These are phyloP conservation scores for Eupsittula cactorum DNA, from an alignment of 2,113 vertebrate species.

Conservation along the genomic window DNA sequence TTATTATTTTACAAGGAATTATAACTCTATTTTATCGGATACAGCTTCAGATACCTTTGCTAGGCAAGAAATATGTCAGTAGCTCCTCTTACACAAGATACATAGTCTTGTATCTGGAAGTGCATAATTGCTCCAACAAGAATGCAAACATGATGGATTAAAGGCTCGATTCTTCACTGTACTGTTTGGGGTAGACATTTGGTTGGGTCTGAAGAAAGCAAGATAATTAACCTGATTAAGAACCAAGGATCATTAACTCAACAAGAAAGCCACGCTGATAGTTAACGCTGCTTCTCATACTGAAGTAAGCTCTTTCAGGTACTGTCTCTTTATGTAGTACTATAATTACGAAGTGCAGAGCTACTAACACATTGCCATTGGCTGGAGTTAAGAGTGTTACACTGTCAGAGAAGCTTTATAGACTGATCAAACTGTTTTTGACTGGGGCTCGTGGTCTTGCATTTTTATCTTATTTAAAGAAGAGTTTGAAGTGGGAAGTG, in stretches of 20 bases:
- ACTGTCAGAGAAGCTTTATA: neutral
- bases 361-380: neutral
- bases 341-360: neutral
- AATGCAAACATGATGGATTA: neutral
- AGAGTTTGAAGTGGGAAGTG: neutral
- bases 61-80: neutral
- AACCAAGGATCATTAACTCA: neutral
- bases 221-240: neutral
- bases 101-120: neutral
- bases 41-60: neutral
- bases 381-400: neutral
- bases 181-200: neutral
- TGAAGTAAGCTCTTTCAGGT: neutral
- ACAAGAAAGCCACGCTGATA: neutral
- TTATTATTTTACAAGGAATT: neutral
- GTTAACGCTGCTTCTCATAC: neutral
- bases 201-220: neutral
- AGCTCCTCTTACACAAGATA: neutral
- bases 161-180: neutral
- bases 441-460: neutral
- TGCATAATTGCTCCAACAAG: neutral
- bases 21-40: neutral
- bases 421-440: neutral
- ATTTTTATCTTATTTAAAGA: neutral
- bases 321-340: neutral